Evolutionary conservation across 2,113 vertebrate species (phyloP).

Genomic region (Gallinago paraguaiae): DNA sequence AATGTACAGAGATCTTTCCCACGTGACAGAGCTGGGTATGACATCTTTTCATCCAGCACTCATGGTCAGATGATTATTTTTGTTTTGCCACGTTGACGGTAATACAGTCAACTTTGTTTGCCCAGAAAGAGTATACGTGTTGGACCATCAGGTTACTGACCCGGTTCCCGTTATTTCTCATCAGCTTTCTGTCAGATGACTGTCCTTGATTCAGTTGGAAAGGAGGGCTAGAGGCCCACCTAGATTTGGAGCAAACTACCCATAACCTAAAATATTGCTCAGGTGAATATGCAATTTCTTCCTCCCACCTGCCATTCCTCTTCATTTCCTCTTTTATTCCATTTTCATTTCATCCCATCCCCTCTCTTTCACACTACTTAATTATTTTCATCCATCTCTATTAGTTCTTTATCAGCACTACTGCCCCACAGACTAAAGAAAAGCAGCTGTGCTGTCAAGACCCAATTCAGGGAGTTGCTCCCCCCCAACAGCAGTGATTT

Average conservation of each 20-base stretch:
- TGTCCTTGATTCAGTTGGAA: neutral
- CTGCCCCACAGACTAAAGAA: neutral
- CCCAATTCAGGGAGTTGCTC: neutral
- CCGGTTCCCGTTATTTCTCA: neutral
- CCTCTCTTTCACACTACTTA: conserved; percentile 6
- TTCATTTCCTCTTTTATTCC: conserved; percentile 43
- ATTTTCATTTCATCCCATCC: conserved; percentile 9
- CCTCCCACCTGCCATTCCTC: conserved; percentile 12
- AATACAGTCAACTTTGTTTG: neutral
- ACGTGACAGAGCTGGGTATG: neutral
- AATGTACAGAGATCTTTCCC: neutral
- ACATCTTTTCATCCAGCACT: neutral
- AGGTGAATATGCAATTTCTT: neutral
- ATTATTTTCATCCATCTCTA: conserved; percentile 44
- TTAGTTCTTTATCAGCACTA: neutral
- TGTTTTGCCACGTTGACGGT: neutral
- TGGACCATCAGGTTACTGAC: neutral
- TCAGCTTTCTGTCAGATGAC: neutral
- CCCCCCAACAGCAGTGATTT: neutral
- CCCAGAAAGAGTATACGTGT: neutral
- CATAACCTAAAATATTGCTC: neutral
- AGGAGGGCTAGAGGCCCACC: neutral
- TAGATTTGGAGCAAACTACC: neutral
- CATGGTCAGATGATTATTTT: neutral
- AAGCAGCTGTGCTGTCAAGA: neutral